These are phyloP conservation scores for Lasioglossum albipes DNA, from an alignment of 1,140 invertebrate genomes.

Conservation along the genomic window DNA sequence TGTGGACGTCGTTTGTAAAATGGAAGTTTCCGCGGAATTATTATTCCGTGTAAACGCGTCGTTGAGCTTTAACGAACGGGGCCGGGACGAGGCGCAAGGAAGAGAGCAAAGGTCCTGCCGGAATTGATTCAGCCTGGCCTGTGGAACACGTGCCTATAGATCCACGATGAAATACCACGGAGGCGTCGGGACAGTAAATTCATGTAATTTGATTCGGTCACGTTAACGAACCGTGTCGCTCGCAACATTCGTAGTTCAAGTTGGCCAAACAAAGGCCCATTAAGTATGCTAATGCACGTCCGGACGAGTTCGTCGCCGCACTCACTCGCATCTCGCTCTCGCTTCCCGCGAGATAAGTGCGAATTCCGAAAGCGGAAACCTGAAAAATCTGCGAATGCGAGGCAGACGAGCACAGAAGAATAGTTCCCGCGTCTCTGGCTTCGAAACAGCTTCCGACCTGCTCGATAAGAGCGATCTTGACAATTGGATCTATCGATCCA, in stretches of 20 bases:
- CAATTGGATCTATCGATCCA: too few species aligned
- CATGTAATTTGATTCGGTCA: slow-evolving; percentile 77
- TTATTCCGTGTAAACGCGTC: slow-evolving; percentile 35
- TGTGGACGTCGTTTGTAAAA: neutral
- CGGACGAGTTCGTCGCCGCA: slow-evolving; percentile 61
- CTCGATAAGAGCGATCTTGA: too few species aligned
- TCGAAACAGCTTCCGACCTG: neutral
- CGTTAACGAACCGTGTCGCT: slow-evolving; percentile 77
- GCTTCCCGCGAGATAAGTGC: slow-evolving; percentile 64
- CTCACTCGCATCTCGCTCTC: too few species aligned
- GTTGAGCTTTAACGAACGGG: slow-evolving; percentile 45
- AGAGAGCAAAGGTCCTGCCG: slow-evolving; percentile 45
- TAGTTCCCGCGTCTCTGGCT: neutral
- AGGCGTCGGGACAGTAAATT: slow-evolving; percentile 76
- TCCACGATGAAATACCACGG: slow-evolving; percentile 68
- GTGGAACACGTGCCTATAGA: slow-evolving; percentile 53
- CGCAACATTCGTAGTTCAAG: slow-evolving; percentile 76
- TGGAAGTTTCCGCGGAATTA: slow-evolving; percentile 27
- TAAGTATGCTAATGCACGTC: slow-evolving; percentile 74
- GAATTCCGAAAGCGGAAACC: slow-evolving; percentile 60
- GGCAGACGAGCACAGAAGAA: neutral
- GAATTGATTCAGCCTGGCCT: slow-evolving; percentile 49
- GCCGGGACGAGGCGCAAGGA: slow-evolving; percentile 4
- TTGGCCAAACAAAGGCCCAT: slow-evolving; percentile 77
- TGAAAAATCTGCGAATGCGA: neutral